Percentiles rank a stretch among this genome's conserved stretches.
phyloP scores from a whole-genome alignment of 2,113 vertebrate genomes.

The Eulemur macaco region DNA sequence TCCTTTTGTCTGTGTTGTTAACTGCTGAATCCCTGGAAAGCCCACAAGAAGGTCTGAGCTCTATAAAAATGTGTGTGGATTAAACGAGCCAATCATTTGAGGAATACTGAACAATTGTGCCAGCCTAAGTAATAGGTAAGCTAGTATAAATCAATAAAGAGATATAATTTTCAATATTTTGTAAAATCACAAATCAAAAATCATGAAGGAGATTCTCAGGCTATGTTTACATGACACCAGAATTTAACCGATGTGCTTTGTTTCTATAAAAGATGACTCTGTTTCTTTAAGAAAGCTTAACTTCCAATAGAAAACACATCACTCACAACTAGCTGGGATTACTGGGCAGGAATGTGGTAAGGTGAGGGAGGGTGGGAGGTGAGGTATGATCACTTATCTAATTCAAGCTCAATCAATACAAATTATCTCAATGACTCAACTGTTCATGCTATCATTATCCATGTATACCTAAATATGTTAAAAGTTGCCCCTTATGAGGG shows the following conservation, averaged over 20 bases:
- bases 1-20: background rate
- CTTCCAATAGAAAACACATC: background rate
- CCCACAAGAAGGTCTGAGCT: background rate
- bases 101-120: background rate
- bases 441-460: background rate
- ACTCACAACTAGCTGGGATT: background rate
- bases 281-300: background rate
- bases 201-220: background rate
- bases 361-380: background rate
- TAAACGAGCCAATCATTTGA: background rate
- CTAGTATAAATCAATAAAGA: background rate
- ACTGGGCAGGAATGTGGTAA: too few species aligned
- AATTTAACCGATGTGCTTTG: background rate
- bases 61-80: background rate
- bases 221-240: background rate
- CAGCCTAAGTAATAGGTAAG: background rate
- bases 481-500: background rate
- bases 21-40: background rate
- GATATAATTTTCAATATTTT: background rate
- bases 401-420: background rate
- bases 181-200: conserved; percentile 26
- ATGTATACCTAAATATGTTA: background rate
- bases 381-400: background rate
- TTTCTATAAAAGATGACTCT: background rate
- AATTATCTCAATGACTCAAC: background rate